Conservation (phyloP, 2,797 vertebrate species). For the Borostomias antarcticus region DNA sequence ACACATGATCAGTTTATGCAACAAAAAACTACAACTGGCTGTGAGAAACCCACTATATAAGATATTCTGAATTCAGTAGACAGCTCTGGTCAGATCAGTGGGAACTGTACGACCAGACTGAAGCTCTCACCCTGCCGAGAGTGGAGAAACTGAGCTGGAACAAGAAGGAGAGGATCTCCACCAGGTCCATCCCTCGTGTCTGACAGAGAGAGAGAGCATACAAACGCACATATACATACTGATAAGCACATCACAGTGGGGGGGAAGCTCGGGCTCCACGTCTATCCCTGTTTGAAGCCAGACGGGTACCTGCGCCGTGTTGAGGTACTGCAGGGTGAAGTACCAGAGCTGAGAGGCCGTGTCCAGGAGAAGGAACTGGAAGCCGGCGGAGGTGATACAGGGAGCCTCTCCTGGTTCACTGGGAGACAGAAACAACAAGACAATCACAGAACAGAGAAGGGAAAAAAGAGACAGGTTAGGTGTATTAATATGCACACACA, state of each 20-base stretch:
- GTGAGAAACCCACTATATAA: no score
- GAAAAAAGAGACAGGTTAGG: no score
- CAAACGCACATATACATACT: neutral
- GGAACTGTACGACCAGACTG: neutral
- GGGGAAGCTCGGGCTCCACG: no score
- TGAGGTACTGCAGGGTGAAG: slow-evolving; percentile 92
- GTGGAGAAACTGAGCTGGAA: slow-evolving; percentile 96
- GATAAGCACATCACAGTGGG: neutral
- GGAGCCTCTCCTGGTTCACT: slow-evolving; percentile 87
- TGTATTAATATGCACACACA: no score
- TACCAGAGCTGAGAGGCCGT: slow-evolving; percentile 94
- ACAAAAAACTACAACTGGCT: neutral
- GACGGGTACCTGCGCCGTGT: slow-evolving; percentile 84
- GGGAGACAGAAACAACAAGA: slow-evolving; percentile 18
- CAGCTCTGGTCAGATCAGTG: no score
- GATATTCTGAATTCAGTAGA: no score
- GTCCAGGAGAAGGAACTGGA: slow-evolving; percentile 92
- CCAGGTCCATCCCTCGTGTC: slow-evolving; percentile 91
- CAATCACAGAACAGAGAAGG: neutral
- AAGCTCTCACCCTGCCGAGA: slow-evolving; percentile 85
- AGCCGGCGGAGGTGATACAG: slow-evolving; percentile 92
- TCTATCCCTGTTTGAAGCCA: no score
- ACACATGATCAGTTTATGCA: slow-evolving; percentile 1
- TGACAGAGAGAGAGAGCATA: slow-evolving; percentile 51
- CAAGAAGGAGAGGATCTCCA: slow-evolving; percentile 92